A percentile compares a stretch with the other conserved stretches of the same genome.
These are phyloP conservation scores for Xenus cinereus DNA, from an alignment of 2,113 vertebrate species.

Conservation along the genomic window DNA sequence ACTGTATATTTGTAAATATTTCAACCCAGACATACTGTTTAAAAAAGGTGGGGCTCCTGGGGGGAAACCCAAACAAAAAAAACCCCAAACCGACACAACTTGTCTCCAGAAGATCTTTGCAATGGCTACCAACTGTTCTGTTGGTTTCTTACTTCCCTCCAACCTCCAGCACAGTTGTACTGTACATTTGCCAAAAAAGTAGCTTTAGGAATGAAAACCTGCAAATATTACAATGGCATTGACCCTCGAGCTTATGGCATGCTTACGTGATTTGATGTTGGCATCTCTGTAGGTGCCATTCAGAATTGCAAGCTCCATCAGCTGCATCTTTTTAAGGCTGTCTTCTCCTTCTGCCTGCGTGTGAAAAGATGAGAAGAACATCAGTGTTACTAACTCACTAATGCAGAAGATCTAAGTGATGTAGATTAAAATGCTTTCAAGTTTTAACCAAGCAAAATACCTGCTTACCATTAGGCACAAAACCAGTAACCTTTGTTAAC, in stretches of 20 bases:
- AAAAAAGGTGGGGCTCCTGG: background rate
- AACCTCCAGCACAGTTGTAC: background rate
- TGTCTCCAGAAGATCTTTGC: background rate
- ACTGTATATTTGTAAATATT: background rate
- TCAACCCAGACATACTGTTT: background rate
- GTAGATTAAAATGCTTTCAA: background rate
- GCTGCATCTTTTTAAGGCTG: conserved; percentile 99
- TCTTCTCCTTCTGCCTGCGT: conserved; percentile 95
- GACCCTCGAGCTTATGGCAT: conserved; percentile 4
- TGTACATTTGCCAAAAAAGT: background rate
- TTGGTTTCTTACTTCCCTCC: background rate
- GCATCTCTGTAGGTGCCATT: conserved; percentile 99
- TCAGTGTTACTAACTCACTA: background rate
- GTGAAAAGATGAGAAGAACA: background rate
- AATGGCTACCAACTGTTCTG: background rate
- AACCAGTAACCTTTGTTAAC: background rate
- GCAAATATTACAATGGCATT: background rate
- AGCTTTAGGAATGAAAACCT: background rate
- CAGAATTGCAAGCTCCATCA: conserved; percentile 99
- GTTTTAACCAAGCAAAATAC: background rate
- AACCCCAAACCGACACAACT: background rate
- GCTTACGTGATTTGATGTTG: conserved; percentile 99
- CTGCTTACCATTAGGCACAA: background rate
- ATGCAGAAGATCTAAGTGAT: background rate
- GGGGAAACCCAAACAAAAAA: background rate